Evolutionary conservation across 2,797 vertebrate genomes (phyloP).

Genomic region (Microcaecilia unicolor): DNA sequence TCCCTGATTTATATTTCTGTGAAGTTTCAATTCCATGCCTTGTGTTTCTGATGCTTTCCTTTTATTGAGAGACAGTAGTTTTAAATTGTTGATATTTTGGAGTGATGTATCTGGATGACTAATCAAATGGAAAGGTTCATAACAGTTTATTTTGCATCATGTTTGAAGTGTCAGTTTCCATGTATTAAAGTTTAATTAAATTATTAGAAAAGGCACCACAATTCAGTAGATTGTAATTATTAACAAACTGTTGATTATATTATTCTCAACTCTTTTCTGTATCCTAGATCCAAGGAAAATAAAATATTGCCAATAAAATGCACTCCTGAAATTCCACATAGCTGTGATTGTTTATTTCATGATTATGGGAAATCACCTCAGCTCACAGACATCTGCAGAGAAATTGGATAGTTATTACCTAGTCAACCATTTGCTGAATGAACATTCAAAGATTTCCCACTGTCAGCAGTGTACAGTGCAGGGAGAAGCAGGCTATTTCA

Average conservation of each 20-base stretch:
- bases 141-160: constrained; percentile 34
- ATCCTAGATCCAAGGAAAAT: constrained; percentile 41
- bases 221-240: constrained; percentile 28
- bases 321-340: no score
- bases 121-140: constrained; percentile 25
- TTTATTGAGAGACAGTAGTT: no score
- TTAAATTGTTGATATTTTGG: constrained; percentile 46
- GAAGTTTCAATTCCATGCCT: constrained; percentile 35
- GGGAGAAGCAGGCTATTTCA: no score
- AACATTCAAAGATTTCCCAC: no score
- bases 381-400: no score
- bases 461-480: no score
- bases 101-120: constrained; percentile 59
- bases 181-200: constrained; percentile 37
- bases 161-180: constrained; percentile 40
- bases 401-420: no score
- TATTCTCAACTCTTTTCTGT: constrained; percentile 44
- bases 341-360: no score
- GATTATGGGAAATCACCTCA: no score
- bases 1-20: constrained; percentile 40
- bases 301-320: constrained; percentile 54
- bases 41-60: constrained; percentile 42
- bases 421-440: no score
- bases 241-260: constrained; percentile 38
- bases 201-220: constrained; percentile 39